These are phyloP conservation scores for Spicauda simplicius DNA, from an alignment of 2,888 invertebrate species.

Conservation along the genomic window DNA sequence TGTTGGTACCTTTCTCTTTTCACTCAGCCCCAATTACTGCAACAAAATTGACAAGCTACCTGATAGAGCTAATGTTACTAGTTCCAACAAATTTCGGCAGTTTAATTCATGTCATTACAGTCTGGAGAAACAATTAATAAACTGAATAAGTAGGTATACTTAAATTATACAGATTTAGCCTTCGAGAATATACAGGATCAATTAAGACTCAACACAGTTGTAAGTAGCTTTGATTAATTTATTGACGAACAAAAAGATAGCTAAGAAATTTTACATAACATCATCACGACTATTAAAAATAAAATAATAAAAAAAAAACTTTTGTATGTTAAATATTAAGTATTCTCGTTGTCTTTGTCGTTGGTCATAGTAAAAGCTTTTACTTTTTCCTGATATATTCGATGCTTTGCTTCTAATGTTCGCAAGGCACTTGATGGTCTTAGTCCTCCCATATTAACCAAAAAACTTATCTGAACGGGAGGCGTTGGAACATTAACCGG, in stretches of 20 bases:
- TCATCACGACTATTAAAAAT: conserved; percentile 1
- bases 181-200: no score
- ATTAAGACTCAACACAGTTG: background rate
- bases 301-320: conserved; percentile 20
- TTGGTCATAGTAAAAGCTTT: conserved; percentile 60
- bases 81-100: background rate
- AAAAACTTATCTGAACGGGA: conserved; percentile 72
- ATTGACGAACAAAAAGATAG: background rate
- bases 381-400: conserved; percentile 73
- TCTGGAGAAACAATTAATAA: no score
- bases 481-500: conserved; percentile 42
- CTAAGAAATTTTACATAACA: background rate
- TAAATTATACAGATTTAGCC: no score
- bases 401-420: conserved; percentile 73
- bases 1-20: conserved; percentile 34
- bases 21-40: conserved; percentile 10
- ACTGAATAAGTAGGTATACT: no score
- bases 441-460: conserved; percentile 66
- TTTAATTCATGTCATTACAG: background rate
- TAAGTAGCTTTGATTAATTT: background rate
- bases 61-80: conserved; percentile 2
- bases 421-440: conserved; percentile 65
- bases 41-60: conserved; percentile 17
- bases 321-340: background rate
- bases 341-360: conserved; percentile 6